Evolutionary conservation across 1,140 invertebrate species (phyloP), one percentile per base, ranked within the genome.

Genomic region (Linepithema humile): DNA sequence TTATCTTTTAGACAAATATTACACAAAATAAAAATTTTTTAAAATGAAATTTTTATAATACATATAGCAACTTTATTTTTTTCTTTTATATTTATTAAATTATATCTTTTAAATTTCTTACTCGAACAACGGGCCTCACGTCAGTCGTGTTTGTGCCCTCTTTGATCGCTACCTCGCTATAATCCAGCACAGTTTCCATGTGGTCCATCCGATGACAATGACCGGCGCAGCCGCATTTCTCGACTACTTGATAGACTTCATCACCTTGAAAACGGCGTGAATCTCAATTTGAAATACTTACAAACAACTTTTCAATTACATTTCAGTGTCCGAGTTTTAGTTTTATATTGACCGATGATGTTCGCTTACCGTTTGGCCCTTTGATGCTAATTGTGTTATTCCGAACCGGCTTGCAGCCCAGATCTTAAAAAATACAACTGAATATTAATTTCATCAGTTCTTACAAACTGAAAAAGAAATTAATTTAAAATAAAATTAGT

Each of bases 311-410:
- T 5, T 1, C 0, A 9, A 12, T 45, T 45, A 45, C 15, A 45
- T 59, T 26, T 7, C 2, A 23, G 9, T 17, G 32, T 53, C 3
- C 7, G 38, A 20, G 38, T 45, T 55, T 55, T 32, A 59, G 60
- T 74, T 2, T 32, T 1, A 9, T 12, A 17, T 23, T 26, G 35
- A 2, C 7, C 10, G 12, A 43, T 3, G n/a, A 45, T n/a, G 67
- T 75, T 64, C 78, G 89, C 82, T 73, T 86, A 94, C 95, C 95
- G 82, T 95, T 95, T 32, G 95, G 95, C 59, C 95, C 95, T 53
- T 91, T 93, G 35, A 95, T 90, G 77, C 94, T 94, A 20, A 94
- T 83, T 3, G 95, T 95, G 32, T 88, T 92, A 88, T 95, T 95
- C 78, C 93, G 93, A 7, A 93, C 80, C 3, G 95, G 92, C 70